These are phyloP conservation scores for Muraenolepis orangiensis DNA, from an alignment of 2,797 vertebrate species.

Conservation along the genomic window DNA sequence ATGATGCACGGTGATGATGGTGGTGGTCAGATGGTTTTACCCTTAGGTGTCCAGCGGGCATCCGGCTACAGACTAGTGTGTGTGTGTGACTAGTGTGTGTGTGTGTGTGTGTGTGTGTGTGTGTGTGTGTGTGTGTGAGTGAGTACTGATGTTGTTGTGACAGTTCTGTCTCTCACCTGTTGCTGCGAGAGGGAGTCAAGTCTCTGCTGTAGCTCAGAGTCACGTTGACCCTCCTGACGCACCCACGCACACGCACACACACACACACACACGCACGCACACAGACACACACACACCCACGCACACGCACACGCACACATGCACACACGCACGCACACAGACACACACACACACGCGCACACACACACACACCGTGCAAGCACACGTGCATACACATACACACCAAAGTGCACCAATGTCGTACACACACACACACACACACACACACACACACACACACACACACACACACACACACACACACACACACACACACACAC, in stretches of 20 bases:
- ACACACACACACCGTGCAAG: not conserved
- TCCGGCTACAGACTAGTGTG: not conserved
- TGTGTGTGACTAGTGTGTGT: conserved; percentile 6
- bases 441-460: conserved; percentile 6
- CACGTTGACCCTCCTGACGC: conserved; percentile 71
- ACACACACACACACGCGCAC: not conserved
- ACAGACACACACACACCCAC: conserved; percentile 3
- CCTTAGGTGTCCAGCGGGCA: not conserved
- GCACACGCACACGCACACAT: not conserved
- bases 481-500: not conserved
- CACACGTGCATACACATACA: not conserved
- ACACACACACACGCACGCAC: conserved; percentile 6
- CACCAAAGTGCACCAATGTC: too few species aligned
- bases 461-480: not conserved
- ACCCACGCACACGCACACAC: conserved; percentile 19
- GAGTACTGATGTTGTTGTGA: not conserved
- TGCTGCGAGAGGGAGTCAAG: conserved; percentile 76
- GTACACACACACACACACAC: not conserved
- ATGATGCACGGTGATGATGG: too few species aligned
- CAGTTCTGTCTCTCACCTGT: conserved; percentile 74
- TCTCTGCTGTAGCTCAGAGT: conserved; percentile 77
- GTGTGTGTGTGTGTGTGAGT: conserved; percentile 7
- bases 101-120: not conserved
- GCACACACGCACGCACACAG: conserved; percentile 2
- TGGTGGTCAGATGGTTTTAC: not conserved